These are phyloP conservation scores for Gambusia yucatana DNA, from an alignment of 2,797 vertebrate genomes.

Conservation along the genomic window DNA sequence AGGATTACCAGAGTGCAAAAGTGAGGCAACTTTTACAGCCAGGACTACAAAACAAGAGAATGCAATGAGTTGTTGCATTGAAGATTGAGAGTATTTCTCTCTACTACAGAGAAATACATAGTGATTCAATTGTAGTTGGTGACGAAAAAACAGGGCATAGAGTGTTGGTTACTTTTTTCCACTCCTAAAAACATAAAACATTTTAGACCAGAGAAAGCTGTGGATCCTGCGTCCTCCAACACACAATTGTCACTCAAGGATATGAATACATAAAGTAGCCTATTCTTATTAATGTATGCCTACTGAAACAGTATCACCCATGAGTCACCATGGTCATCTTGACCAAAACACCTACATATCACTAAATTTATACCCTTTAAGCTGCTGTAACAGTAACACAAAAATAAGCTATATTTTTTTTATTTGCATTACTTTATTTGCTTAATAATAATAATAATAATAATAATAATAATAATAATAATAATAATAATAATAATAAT, in stretches of 20 bases:
- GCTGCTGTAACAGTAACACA: slow-evolving; percentile 6
- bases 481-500: not conserved
- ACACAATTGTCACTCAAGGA: slow-evolving; percentile 23
- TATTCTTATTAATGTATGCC: slow-evolving; percentile 35
- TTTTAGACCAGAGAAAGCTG: slow-evolving; percentile 2
- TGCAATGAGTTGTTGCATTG: not conserved
- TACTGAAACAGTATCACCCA: slow-evolving; percentile 16
- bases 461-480: no score
- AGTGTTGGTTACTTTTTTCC: not conserved
- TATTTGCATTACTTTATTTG: not conserved
- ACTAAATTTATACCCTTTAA: not conserved
- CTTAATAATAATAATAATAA: slow-evolving; percentile 1
- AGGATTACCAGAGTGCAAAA: not conserved
- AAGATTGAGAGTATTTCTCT: not conserved
- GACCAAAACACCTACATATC: slow-evolving; percentile 21
- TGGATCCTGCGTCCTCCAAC: slow-evolving; percentile 34
- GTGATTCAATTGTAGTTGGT: not conserved
- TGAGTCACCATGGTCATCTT: slow-evolving; percentile 28
- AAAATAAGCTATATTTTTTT: not conserved
- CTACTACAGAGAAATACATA: not conserved
- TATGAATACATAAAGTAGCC: slow-evolving; percentile 7
- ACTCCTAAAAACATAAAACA: not conserved
- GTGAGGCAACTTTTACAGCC: not conserved
- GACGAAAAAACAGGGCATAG: not conserved
- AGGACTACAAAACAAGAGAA: not conserved